Base-by-base conservation (phyloP, 37 sponge, comb jelly and placozoan species). In the Tethya wilhelma region DNA sequence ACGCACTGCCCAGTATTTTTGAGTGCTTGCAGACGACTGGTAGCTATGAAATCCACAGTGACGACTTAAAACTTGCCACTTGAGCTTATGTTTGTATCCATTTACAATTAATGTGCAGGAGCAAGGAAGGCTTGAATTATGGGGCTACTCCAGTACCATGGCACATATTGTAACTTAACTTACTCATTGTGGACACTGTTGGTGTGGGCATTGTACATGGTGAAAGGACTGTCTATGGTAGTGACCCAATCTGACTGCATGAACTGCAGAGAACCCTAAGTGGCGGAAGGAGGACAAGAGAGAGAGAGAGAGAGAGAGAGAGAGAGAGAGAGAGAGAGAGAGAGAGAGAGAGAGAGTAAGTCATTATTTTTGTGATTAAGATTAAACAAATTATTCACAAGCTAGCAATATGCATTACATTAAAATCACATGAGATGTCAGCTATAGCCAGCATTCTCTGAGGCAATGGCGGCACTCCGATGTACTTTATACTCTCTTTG, bases 201-300 rank as follows among this genome's bases (percentile, higher is more conserved):
- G 0, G 85, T 94, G 69, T 85, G 81, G 39, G 89, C 86, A 78
- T 97, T 81, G 63, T 94, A 94, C 44, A 97, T 29, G 36, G 64
- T 64, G 69, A 97, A 97, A 22, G 93, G 95, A 65, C 73, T 71
- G 38, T 93, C 95, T 44, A 94, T 80, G 28, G 93, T 87, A 4
- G 98, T 97, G 28, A 41, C 69, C 8, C 57, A 46, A 9, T 49
- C 14, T 49, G 29, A 44, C 2, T 36, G 63, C 33, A 89, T 70
- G 78, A 97, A 92, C 73, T 97, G 93, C 57, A 97, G 84, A 6
- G 98, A 94, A 31, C 98, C 98, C 93, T 97, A 66, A 2, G 59
- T 23, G 0, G 34, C 36, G 7, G 67, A 14, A 74, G 2, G 66
- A 1, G 31, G 19, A 62, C 73, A 84, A 20, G 5, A 34, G 4